Evolutionary conservation across 2,888 invertebrate species (phyloP).

Genomic region (Napeogenes inachia): DNA sequence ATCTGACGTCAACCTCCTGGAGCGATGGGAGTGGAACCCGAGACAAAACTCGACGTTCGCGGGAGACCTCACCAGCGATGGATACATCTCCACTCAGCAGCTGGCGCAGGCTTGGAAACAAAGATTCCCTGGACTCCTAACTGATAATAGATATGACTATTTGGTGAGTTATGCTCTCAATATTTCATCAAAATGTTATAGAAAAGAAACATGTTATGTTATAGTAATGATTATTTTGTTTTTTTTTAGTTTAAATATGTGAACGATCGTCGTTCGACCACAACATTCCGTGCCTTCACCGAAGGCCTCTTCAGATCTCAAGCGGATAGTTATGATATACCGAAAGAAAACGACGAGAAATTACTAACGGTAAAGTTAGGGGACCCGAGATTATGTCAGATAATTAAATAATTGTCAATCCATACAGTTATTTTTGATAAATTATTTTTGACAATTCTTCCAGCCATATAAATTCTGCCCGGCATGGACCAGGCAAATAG

Average conservation of each 20-base stretch:
- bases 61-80: constrained; percentile 79
- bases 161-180: constrained; percentile 56
- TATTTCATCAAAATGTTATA: too few relatives aligned
- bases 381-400: not conserved
- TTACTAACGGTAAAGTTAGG: constrained; percentile 43
- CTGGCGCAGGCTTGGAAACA: constrained; percentile 82
- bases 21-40: constrained; percentile 81
- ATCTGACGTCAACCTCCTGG: constrained; percentile 81
- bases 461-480: constrained; percentile 81
- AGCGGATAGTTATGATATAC: constrained; percentile 54
- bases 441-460: constrained; percentile 28
- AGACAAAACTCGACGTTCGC: constrained; percentile 78
- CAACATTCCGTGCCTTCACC: constrained; percentile 80
- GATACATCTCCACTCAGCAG: constrained; percentile 80
- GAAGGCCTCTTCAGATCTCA: constrained; percentile 80
- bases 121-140: constrained; percentile 80
- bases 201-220: constrained; percentile 1
- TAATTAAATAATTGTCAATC: not conserved
- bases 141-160: constrained; percentile 72
- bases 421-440: not conserved
- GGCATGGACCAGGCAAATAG: constrained; percentile 75
- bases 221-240: not conserved
- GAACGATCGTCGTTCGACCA: constrained; percentile 75
- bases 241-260: constrained; percentile 80
- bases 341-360: constrained; percentile 68